These are phyloP conservation scores for Lasioglossum pauxillum DNA, from an alignment of 2,888 invertebrate genomes.

Conservation along the genomic window DNA sequence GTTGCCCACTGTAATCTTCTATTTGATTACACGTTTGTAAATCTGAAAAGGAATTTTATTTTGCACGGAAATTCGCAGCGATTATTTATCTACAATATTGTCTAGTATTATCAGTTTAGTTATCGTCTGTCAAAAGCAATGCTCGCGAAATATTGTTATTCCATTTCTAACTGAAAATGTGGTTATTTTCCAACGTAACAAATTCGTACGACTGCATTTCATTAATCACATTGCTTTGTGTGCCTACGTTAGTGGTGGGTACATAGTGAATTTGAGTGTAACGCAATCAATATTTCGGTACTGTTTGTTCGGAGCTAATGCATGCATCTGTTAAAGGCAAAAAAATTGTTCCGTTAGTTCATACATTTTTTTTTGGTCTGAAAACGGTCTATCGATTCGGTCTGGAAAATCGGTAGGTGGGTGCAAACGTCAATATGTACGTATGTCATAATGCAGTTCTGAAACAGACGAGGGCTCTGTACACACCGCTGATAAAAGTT, in stretches of 20 bases:
- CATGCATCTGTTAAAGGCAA: neutral
- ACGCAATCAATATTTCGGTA: neutral
- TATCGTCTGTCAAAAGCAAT: neutral
- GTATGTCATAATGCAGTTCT: neutral
- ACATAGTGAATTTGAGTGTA: neutral
- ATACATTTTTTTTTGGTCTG: neutral
- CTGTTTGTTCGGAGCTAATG: neutral
- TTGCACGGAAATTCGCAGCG: no score
- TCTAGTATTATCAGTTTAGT: neutral
- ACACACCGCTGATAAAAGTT: conserved; percentile 3
- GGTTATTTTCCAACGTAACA: neutral
- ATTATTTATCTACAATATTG: neutral
- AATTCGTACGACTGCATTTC: neutral
- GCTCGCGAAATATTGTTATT: neutral
- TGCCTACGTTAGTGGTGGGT: neutral
- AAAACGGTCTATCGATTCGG: neutral
- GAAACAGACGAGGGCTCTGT: neutral
- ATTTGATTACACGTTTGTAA: neutral
- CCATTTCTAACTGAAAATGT: neutral
- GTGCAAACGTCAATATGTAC: conserved; percentile 5
- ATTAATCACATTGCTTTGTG: neutral
- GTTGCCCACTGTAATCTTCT: neutral
- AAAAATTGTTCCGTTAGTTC: neutral
- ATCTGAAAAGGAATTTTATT: neutral
- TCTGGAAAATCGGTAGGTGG: neutral